phyloP scores from a whole-genome alignment of 2,797 vertebrate species.

The Etheostoma nigrum region DNA sequence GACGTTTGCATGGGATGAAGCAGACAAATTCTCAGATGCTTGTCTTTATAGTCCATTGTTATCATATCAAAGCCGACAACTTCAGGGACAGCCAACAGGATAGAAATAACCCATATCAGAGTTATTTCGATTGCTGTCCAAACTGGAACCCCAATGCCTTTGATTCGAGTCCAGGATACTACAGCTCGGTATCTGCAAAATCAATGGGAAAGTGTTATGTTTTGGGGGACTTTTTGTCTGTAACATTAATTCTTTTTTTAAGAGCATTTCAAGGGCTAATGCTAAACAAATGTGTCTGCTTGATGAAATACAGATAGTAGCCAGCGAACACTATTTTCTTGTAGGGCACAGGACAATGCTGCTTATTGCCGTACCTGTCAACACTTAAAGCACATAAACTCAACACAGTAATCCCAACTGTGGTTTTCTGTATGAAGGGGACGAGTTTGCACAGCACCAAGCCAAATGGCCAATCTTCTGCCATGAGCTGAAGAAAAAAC shows the following conservation, averaged over 20 bases:
- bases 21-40: constrained; percentile 88
- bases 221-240: constrained; percentile 61
- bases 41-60: constrained; percentile 89
- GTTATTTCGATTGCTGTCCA: constrained; percentile 92
- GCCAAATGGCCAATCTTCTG: constrained; percentile 94
- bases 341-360: constrained; percentile 33
- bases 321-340: constrained; percentile 39
- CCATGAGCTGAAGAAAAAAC: constrained; percentile 86
- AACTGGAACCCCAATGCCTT: constrained; percentile 89
- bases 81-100: constrained; percentile 92
- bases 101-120: constrained; percentile 92
- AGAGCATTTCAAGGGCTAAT: constrained; percentile 69
- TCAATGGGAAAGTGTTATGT: constrained; percentile 64
- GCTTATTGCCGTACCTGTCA: constrained; percentile 88
- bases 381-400: constrained; percentile 94
- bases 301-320: constrained; percentile 65
- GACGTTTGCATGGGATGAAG: constrained; percentile 90
- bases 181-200: constrained; percentile 91
- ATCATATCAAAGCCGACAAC: constrained; percentile 93
- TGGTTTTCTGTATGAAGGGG: constrained; percentile 95
- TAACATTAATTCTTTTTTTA: constrained; percentile 59
- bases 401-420: constrained; percentile 94
- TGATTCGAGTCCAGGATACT: constrained; percentile 92
- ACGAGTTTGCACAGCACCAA: constrained; percentile 92
- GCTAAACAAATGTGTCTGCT: constrained; percentile 66